Evolutionary conservation across 2,888 invertebrate genomes (phyloP).

Genomic region (Cistogaster globosa): DNA sequence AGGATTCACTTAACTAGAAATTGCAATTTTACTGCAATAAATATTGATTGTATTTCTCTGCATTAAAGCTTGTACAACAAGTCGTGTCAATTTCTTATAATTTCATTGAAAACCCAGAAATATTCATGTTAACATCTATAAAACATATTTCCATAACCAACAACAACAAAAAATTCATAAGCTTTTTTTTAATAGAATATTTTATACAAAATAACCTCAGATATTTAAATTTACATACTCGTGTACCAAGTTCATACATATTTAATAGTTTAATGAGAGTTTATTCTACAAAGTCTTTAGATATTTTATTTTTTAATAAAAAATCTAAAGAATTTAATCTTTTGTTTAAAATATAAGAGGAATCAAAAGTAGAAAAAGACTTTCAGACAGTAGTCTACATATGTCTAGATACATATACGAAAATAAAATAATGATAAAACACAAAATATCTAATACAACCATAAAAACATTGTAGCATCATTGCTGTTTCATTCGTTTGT

Average conservation of each 20-base stretch:
- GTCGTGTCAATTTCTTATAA: background rate
- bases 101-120: conserved; percentile 42
- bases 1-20: background rate
- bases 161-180: too few species aligned
- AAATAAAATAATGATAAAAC: conserved; percentile 13
- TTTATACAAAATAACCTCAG: too few species aligned
- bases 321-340: conserved; percentile 25
- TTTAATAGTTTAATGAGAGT: too few species aligned
- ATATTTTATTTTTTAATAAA: background rate
- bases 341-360: background rate
- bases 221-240: conserved; percentile 23
- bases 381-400: conserved; percentile 42
- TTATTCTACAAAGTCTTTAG: background rate
- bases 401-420: too few species aligned
- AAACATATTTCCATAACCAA: too few species aligned
- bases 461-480: conserved; percentile 6
- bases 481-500: background rate
- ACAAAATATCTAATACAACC: background rate
- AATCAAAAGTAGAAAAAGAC: conserved; percentile 2
- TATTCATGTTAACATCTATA: too few species aligned
- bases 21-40: conserved; percentile 27
- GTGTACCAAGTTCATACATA: too few species aligned
- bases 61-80: conserved; percentile 13
- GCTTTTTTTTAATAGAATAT: too few species aligned
- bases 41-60: conserved; percentile 35